phyloP scores from a whole-genome alignment of 2,113 vertebrate genomes.

The Hylia prasina region DNA sequence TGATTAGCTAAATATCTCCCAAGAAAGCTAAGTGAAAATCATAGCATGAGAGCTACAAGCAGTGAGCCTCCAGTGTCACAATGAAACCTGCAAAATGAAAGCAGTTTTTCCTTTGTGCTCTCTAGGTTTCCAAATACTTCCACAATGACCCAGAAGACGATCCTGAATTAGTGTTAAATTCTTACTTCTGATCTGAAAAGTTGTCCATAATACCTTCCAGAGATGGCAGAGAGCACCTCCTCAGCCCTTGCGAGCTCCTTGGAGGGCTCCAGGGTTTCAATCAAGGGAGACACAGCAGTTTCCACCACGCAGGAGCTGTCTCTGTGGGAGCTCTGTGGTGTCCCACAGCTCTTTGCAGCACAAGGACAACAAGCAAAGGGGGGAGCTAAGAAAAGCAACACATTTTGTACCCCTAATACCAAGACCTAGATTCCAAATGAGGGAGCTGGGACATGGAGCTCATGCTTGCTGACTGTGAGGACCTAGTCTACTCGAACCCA shows the following conservation, averaged over 20 bases:
- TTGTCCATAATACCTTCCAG: not conserved
- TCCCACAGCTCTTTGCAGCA: not conserved
- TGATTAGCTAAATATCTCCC: not conserved
- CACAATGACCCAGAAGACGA: not conserved
- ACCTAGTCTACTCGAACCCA: not conserved
- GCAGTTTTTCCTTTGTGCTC: not conserved
- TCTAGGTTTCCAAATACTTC: not conserved
- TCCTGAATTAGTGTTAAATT: not conserved
- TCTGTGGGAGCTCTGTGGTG: not conserved
- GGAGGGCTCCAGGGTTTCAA: not conserved
- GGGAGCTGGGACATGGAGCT: not conserved
- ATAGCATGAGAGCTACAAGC: not conserved
- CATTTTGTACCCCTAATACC: not conserved
- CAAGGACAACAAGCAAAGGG: not conserved
- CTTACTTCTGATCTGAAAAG: not conserved
- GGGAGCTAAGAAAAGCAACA: not conserved
- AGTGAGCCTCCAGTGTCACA: not conserved
- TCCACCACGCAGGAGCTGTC: not conserved
- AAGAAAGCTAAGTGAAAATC: not conserved
- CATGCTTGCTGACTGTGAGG: not conserved
- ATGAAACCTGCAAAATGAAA: not conserved
- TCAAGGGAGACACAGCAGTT: not conserved
- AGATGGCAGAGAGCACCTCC: not conserved
- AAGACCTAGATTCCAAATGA: not conserved
- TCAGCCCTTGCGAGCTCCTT: fast-evolving